Percentiles rank a stretch among this genome's conserved stretches.
Conservation (phyloP, 1,140 invertebrate species). For the Samia ricini region DNA sequence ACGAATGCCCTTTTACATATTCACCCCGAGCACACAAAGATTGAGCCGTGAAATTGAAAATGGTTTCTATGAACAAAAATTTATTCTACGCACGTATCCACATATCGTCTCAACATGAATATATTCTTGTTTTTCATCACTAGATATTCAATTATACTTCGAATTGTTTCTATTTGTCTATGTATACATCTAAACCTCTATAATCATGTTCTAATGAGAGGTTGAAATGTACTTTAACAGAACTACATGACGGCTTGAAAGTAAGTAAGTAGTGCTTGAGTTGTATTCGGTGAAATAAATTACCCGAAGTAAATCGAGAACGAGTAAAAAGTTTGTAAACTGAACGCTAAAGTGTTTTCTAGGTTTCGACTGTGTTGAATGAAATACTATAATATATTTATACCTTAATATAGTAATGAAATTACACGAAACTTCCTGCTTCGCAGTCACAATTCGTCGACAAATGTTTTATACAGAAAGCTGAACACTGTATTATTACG, state of each 20-base stretch:
- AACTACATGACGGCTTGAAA: slow-evolving; percentile 12
- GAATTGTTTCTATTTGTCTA: neutral
- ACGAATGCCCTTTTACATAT: slow-evolving; percentile 73
- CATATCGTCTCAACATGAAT: slow-evolving; percentile 54
- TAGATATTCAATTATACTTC: slow-evolving; percentile 9
- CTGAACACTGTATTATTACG: no score
- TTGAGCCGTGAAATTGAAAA: slow-evolving; percentile 75
- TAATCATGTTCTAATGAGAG: slow-evolving; percentile 1
- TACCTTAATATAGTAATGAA: no score
- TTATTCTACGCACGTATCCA: slow-evolving; percentile 62
- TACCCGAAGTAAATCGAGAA: slow-evolving; percentile 13
- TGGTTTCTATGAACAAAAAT: slow-evolving; percentile 72
- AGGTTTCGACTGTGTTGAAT: neutral
- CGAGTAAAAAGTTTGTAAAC: slow-evolving; percentile 17
- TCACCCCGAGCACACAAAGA: slow-evolving; percentile 71
- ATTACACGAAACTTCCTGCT: no score
- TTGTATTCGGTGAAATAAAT: slow-evolving; percentile 19
- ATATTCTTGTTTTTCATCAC: slow-evolving; percentile 31
- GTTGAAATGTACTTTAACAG: slow-evolving; percentile 9
- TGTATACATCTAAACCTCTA: neutral
- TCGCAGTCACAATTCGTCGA: no score
- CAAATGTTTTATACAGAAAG: no score
- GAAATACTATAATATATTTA: neutral
- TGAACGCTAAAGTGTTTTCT: slow-evolving; percentile 15
- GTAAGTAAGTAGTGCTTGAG: slow-evolving; percentile 9